Base-by-base conservation (phyloP, 2,113 vertebrate genomes). In the Macrotis lagotis region DNA sequence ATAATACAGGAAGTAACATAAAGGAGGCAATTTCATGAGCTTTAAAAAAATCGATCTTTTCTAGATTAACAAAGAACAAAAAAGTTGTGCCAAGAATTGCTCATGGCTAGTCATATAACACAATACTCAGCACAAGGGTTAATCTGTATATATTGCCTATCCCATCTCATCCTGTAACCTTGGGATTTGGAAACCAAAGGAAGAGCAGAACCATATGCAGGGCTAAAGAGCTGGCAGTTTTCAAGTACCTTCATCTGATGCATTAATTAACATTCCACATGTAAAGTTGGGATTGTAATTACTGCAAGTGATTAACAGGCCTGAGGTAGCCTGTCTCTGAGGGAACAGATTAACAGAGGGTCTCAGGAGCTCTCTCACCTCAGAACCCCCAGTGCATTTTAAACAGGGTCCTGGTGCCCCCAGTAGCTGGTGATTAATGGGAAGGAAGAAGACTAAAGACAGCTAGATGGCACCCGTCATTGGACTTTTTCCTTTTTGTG, bases 261-360 rank as follows among this genome's bases (percentile, higher is more conserved):
- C 96, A 66, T 96, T 98, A 96, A 98, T 99, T 99, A 98, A 98
- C 98, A 98, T 99, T 98, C 98, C 95, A 51, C 12, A 10, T 89
- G 98, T 98, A 97, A 97, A 97, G 96, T 53, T 94, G 91, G 96
- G 98, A 98, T 96, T 98, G 98, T 99, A 99, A 99, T 99, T 99
- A 99, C 98, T 98, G 98, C 98, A 96, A 98, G 98, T 99, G 99
- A 99, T 99, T 98, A 99, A 98, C 97, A 98, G 98, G 98, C 97
- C 98, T 93, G 98, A 98, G 98, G 98, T 97, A 98, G 98, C 97
- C 98, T 93, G 93, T 98, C 98, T 98, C 98, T 0, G 97, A 97
- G 98, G 98, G 98, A 98, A 98, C 98, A 98, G 99, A 99, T 98
- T 98, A 98, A 98, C 98, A 89, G 97, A 91, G 50, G 98, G 97